Conservation (phyloP, 2,113 vertebrate species). For the Penelope pileata region DNA sequence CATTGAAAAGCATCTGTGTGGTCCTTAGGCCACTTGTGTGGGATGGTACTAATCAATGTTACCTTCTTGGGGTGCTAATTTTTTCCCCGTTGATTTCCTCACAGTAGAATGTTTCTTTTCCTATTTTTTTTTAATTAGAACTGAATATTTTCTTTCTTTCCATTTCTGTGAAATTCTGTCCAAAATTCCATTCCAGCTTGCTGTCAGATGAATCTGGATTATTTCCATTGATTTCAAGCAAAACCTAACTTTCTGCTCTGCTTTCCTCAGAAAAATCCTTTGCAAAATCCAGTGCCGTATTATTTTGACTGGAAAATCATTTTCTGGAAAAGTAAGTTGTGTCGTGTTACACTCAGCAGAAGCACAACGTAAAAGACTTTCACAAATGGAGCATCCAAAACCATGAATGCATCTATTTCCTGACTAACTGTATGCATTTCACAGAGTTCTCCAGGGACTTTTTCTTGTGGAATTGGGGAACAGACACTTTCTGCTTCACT, state of each 20-base stretch:
- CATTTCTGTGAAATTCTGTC: not conserved
- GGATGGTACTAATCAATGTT: not conserved
- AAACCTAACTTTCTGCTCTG: not conserved
- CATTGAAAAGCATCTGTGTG: not conserved
- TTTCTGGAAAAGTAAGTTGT: not conserved
- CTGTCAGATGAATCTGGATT: not conserved
- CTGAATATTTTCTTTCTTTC: not conserved
- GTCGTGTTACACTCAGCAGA: not conserved
- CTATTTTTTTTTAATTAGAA: not conserved
- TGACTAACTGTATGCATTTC: not conserved
- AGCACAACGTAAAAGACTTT: not conserved
- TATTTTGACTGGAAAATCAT: not conserved
- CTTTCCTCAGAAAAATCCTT: not conserved
- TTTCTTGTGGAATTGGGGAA: not conserved
- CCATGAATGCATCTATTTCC: not conserved
- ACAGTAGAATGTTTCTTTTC: not conserved
- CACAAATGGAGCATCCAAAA: not conserved
- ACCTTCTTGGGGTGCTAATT: not conserved
- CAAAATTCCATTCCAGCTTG: not conserved
- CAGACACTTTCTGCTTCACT: not conserved
- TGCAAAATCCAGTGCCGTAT: not conserved
- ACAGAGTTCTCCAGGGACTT: not conserved
- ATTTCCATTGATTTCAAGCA: not conserved
- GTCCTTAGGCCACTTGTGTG: not conserved
- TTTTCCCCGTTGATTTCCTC: not conserved